Evolutionary conservation across 2,797 vertebrate genomes (phyloP).

Genomic region (Enteromius afrohamiltoni): DNA sequence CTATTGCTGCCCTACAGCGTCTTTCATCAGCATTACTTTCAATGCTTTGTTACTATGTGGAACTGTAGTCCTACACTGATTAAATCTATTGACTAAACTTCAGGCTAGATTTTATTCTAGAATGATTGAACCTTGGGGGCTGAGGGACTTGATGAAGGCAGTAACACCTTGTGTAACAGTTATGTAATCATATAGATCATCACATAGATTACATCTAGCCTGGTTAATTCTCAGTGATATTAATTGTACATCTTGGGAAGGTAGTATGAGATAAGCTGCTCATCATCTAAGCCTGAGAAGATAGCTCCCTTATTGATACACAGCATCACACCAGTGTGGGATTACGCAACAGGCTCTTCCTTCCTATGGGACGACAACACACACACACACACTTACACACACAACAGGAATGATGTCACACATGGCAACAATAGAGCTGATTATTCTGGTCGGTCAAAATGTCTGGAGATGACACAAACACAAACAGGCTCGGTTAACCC

Average conservation of each 20-base stretch:
- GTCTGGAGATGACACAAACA: slow-evolving; percentile 49
- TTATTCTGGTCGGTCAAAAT: slow-evolving; percentile 53
- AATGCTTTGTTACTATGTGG: neutral
- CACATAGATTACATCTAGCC: slow-evolving; percentile 1
- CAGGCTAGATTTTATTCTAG: neutral
- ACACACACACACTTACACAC: slow-evolving; percentile 24
- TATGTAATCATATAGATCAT: slow-evolving; percentile 22
- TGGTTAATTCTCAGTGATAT: neutral
- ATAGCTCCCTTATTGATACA: slow-evolving; percentile 30
- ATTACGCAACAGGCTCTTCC: slow-evolving; percentile 40
- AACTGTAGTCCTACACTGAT: neutral
- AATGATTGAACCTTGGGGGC: neutral
- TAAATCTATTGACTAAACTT: neutral
- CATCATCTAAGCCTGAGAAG: slow-evolving; percentile 8
- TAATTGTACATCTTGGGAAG: slow-evolving; percentile 19
- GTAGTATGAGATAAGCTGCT: slow-evolving; percentile 27
- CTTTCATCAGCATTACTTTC: neutral
- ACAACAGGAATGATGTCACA: slow-evolving; percentile 55
- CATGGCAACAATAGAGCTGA: slow-evolving; percentile 59
- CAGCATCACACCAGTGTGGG: slow-evolving; percentile 1
- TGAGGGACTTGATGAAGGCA: neutral
- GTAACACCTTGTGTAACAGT: slow-evolving; percentile 6
- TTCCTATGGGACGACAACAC: slow-evolving; percentile 29
- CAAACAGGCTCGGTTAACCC: slow-evolving; percentile 46
- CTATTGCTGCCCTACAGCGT: neutral